These are phyloP conservation scores for Cataglyphis rosenhaueri DNA, from an alignment of 2,888 invertebrate species.

Conservation along the genomic window DNA sequence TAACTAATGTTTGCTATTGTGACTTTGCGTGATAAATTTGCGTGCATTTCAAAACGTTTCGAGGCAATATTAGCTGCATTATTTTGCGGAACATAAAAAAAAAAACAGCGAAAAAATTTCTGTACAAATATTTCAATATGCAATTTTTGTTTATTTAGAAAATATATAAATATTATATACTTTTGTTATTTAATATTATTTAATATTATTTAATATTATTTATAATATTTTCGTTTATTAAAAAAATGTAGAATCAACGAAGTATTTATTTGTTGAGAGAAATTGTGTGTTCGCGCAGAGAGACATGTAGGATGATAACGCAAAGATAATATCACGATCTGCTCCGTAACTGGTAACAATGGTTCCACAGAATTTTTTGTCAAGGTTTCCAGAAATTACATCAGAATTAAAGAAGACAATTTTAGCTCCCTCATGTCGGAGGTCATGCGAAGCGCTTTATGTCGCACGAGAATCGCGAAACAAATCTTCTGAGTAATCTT, in stretches of 20 bases:
- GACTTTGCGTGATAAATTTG: constrained; percentile 9
- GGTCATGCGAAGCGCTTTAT: constrained; percentile 10
- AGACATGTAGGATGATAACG: neutral
- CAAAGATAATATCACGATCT: neutral
- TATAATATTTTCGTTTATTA: neutral
- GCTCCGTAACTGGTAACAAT: neutral
- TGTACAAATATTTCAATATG: neutral
- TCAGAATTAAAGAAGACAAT: constrained; percentile 22
- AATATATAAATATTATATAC: neutral
- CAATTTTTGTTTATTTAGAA: neutral
- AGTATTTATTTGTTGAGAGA: neutral
- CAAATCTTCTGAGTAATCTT: constrained; percentile 29
- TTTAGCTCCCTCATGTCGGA: constrained; percentile 30
- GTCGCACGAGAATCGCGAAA: constrained; percentile 3
- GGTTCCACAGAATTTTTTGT: neutral
- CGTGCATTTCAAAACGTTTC: neutral
- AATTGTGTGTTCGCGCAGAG: neutral
- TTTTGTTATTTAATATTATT: too few species aligned
- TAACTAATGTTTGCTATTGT: neutral
- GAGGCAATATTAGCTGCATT: neutral
- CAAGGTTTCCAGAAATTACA: constrained; percentile 11
- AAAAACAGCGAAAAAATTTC: neutral
- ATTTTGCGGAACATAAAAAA: neutral
- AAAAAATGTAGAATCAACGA: neutral
- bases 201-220: too few species aligned